A percentile compares a stretch with the other conserved stretches of the same genome.
phyloP scores from a whole-genome alignment of 2,888 invertebrate genomes.

The Podotricha telesiphe region DNA sequence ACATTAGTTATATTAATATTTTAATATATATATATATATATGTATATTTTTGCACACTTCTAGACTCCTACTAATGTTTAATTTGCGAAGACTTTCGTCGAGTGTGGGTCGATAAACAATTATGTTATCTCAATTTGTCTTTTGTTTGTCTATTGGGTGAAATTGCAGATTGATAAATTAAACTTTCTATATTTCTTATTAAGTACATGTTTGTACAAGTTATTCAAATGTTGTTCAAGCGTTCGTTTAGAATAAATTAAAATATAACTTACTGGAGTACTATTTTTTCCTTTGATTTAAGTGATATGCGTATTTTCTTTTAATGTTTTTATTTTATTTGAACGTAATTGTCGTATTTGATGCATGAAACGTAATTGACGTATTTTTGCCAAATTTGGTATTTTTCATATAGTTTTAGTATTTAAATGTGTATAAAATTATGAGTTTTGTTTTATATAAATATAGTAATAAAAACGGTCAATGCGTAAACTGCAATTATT shows the following conservation, averaged over 20 bases:
- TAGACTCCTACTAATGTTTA: background rate
- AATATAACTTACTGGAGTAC: no score
- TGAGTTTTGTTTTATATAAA: no score
- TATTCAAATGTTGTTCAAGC: background rate
- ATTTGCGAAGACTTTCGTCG: constrained; percentile 37
- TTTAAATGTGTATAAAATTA: background rate
- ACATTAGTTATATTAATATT: background rate
- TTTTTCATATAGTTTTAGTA: background rate
- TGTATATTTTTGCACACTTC: background rate
- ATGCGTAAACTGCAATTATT: constrained; percentile 16
- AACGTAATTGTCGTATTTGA: no score
- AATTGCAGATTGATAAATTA: constrained; percentile 29
- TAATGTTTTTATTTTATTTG: no score
- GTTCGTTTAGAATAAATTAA: no score
- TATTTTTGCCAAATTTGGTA: no score
- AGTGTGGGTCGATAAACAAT: constrained; percentile 38
- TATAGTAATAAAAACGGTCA: constrained; percentile 15
- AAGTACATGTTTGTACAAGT: background rate
- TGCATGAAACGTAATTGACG: no score
- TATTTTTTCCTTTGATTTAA: no score
- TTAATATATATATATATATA: background rate
- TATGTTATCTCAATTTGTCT: constrained; percentile 23
- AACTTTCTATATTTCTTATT: constrained; percentile 21
- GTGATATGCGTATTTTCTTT: no score
- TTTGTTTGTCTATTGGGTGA: constrained; percentile 28